Percentiles rank a stretch among this genome's conserved stretches.
Conservation (phyloP, 2,113 vertebrate genomes). For the Odontophorus gujanensis region DNA sequence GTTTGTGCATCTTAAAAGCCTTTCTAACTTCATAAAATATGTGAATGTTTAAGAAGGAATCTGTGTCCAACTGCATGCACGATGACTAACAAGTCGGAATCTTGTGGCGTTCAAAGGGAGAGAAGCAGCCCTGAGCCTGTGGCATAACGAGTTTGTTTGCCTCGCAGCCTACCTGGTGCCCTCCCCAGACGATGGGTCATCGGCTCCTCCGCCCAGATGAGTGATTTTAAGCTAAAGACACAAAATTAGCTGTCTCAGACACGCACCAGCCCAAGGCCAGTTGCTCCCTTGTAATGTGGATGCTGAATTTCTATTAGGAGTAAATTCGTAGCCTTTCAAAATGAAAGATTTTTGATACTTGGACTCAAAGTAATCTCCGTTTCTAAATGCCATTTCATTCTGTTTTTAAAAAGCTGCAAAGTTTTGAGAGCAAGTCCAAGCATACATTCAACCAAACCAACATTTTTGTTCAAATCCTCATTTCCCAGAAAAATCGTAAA, state of each 20-base stretch:
- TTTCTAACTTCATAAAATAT: constrained; percentile 25
- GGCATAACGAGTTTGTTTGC: constrained; percentile 6
- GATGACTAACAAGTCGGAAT: constrained; percentile 17
- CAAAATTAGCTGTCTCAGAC: background rate
- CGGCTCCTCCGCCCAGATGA: background rate
- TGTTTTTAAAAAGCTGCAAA: background rate
- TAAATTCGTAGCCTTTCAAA: background rate
- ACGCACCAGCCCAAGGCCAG: background rate
- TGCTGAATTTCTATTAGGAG: background rate
- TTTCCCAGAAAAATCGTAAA: constrained; percentile 22
- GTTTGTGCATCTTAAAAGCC: constrained; percentile 18
- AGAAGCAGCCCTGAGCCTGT: background rate
- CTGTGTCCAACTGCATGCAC: background rate
- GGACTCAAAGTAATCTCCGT: background rate
- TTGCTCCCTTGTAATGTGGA: background rate
- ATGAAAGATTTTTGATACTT: background rate
- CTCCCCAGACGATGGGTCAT: constrained; percentile 1
- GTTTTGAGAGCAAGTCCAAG: background rate
- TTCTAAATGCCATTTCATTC: background rate
- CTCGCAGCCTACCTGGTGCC: constrained; percentile 32
- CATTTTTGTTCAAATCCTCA: background rate
- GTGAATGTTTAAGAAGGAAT: constrained; percentile 36
- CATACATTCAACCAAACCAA: background rate
- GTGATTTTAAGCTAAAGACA: background rate
- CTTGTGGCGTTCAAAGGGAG: constrained; percentile 34